phyloP scores from a whole-genome alignment of 2,797 vertebrate species.

The Spondyliosoma cantharus region DNA sequence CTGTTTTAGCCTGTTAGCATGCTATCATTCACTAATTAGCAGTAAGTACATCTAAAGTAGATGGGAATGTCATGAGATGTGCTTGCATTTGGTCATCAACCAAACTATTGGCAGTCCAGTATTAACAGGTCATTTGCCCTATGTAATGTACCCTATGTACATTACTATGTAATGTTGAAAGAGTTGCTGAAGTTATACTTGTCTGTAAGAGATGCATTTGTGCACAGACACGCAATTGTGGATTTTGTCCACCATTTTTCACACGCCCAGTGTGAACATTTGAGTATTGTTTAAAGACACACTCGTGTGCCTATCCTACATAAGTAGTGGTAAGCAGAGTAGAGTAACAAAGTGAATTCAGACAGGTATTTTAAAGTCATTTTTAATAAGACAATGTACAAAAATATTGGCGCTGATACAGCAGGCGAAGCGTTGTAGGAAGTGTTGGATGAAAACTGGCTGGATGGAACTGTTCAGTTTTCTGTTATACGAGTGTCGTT shows the following conservation, averaged over 20 bases:
- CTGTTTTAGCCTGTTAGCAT: not conserved
- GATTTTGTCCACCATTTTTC: not conserved
- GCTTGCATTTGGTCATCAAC: not conserved
- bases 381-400: constrained; percentile 86
- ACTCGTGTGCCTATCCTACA: not conserved
- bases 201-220: not conserved
- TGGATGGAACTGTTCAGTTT: constrained; percentile 10
- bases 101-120: not conserved
- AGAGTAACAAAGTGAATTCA: constrained; percentile 48
- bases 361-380: constrained; percentile 76
- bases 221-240: not conserved
- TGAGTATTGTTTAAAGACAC: not conserved
- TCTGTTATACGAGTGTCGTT: not conserved
- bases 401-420: constrained; percentile 80
- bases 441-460: constrained; percentile 8
- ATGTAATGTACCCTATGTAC: no score
- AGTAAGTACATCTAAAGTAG: not conserved
- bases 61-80: not conserved
- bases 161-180: no score
- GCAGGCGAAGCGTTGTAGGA: constrained; percentile 64
- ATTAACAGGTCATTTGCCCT: not conserved
- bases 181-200: not conserved
- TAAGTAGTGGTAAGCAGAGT: no score
- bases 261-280: no score
- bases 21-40: not conserved